These are phyloP conservation scores for Macaria notata DNA, from an alignment of 2,888 invertebrate species.

Conservation along the genomic window DNA sequence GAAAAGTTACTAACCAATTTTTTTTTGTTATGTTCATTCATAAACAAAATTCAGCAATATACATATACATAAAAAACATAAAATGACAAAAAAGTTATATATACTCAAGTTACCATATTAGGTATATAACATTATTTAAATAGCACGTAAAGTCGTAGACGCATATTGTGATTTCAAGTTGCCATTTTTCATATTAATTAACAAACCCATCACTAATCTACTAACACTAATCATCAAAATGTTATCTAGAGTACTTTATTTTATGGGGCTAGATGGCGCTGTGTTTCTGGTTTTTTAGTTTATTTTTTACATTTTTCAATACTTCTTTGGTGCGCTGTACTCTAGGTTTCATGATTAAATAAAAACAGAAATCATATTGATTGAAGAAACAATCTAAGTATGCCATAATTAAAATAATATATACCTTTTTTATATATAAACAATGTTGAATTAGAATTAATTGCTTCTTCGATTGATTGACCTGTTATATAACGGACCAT, in stretches of 20 bases:
- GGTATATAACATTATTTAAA: background rate
- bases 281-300: no score
- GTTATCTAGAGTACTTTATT: conserved; percentile 4
- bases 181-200: background rate
- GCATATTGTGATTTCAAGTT: no score
- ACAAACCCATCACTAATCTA: background rate
- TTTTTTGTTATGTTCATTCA: no score
- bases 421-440: background rate
- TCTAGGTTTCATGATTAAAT: conserved; percentile 7
- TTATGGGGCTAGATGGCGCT: background rate
- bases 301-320: background rate
- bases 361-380: no score
- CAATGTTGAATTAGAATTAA: background rate
- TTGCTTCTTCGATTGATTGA: background rate
- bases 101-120: no score
- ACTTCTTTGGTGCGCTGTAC: conserved; percentile 17
- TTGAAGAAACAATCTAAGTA: no score
- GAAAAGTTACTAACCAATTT: no score
- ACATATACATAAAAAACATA: no score
- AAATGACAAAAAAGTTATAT: no score
- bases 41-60: no score
- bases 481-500: no score
- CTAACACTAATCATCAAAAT: background rate
- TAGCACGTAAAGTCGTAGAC: no score
- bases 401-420: background rate